Base-by-base conservation (phyloP, 2,888 invertebrate genomes). In the Ashinkailepas kermadecensis region DNA sequence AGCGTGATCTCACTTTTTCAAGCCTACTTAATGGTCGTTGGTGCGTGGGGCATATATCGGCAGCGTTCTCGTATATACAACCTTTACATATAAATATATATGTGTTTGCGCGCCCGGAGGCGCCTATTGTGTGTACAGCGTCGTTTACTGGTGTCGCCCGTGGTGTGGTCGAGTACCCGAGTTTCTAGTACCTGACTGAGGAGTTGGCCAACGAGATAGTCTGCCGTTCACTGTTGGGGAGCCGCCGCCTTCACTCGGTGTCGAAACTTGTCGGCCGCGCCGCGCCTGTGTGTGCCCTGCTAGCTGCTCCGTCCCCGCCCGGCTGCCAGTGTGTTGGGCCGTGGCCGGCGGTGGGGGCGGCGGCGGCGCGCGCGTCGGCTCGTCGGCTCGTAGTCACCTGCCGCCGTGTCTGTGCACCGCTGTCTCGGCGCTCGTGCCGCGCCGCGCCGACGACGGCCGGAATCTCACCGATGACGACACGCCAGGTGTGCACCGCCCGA, bases 11-110 rank as follows among this genome's bases (percentile, higher is more conserved):
- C 74, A 74, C 74, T 54, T 74, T 74, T 54, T 74, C 74, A 56
- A 70, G 74, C 74, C 74, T 74, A 74, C 74, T 74, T 74, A 74
- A 74, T 56, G 74, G 23, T 74, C 56, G 74, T 74, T 74, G 74
- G 74, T 74, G 74, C 74, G 74, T 74, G 74, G 74, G 56, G 74
- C 54, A 21, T 74, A 21, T 74, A 56, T 74, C 56, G 15, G 74
- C 2, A 54, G 74, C 74, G 74, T 74, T 74, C 54, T 74, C 74
- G 74, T 74, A 74, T 56, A 74, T 74, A 56, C 13, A 74, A 74
- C 21, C 56, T 74, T 56, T 54, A 74, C 54, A 21, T 56, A 74
- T 74, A 56, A 56, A 56, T 74, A 54, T 74, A 74, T 74, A 54
- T 74, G 74, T 74, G 74, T 74, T 74, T 74, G 54, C 59, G 54